Evolutionary conservation across 2,113 vertebrate species (phyloP).

Genomic region (Zosterops hypoxanthus): DNA sequence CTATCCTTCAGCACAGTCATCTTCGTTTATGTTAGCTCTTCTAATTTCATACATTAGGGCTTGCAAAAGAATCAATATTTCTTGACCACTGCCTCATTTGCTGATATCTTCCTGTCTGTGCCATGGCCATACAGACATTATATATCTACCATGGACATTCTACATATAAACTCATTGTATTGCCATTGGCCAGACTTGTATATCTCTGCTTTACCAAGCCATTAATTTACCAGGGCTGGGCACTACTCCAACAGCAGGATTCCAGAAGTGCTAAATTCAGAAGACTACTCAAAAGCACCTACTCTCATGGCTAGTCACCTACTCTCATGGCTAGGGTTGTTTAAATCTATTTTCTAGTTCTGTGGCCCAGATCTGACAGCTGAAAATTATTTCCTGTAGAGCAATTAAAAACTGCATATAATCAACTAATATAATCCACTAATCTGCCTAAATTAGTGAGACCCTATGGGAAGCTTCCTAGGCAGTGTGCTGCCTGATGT

Average conservation of each 20-base stretch:
- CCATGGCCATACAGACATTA: background rate
- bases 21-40: background rate
- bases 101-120: background rate
- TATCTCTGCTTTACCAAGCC: background rate
- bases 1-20: background rate
- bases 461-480: background rate
- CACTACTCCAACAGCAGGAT: background rate
- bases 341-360: background rate
- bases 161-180: background rate
- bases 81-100: background rate
- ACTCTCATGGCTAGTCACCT: background rate
- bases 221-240: background rate
- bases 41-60: background rate
- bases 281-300: background rate
- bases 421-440: background rate
- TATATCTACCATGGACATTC: background rate
- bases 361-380: background rate
- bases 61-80: background rate
- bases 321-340: background rate
- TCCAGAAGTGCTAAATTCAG: background rate
- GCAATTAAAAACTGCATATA: background rate
- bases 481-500: background rate
- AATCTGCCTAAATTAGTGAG: background rate
- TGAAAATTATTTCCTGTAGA: background rate
- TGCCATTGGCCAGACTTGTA: background rate